A percentile compares a stretch with the other conserved stretches of the same genome.
phyloP scores from a whole-genome alignment of 2,888 invertebrate species.

The Drosophila falleni region DNA sequence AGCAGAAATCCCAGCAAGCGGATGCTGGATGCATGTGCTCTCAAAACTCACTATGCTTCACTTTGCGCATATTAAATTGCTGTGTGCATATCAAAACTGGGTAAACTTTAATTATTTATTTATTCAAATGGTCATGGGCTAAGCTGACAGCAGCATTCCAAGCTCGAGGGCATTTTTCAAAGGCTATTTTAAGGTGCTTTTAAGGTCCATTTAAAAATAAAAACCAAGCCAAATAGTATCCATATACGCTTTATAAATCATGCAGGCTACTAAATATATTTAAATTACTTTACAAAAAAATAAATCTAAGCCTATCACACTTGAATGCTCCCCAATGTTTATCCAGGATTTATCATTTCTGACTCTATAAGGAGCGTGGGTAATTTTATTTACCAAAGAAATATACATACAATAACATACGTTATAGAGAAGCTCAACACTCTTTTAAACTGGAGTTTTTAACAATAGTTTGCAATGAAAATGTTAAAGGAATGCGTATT shows the following conservation, averaged over 20 bases:
- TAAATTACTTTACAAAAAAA: slow-evolving; percentile 14
- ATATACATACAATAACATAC: not conserved
- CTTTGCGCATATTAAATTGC: slow-evolving; percentile 39
- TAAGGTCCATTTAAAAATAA: slow-evolving; percentile 30
- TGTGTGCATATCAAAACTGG: slow-evolving; percentile 42
- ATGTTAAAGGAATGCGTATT: no score
- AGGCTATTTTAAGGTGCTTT: slow-evolving; percentile 21
- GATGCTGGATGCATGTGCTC: slow-evolving; percentile 27
- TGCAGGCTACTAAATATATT: slow-evolving; percentile 21
- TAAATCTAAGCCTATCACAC: not conserved
- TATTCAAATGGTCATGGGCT: slow-evolving; percentile 56
- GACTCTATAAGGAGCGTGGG: not conserved
- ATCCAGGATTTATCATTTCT: not conserved
- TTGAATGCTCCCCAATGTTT: slow-evolving; percentile 5
- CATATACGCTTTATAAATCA: slow-evolving; percentile 27
- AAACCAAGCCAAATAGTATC: slow-evolving; percentile 13
- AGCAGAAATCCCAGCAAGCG: slow-evolving; percentile 46
- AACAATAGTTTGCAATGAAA: no score
- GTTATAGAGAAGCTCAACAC: no score
- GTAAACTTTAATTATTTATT: slow-evolving; percentile 70
- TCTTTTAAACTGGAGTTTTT: no score
- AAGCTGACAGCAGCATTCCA: slow-evolving; percentile 20
- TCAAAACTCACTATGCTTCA: not conserved
- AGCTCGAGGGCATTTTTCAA: not conserved
- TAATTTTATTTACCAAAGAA: not conserved